These are phyloP conservation scores for Callorhinus ursinus DNA, from an alignment of 2,113 vertebrate species.

Conservation along the genomic window DNA sequence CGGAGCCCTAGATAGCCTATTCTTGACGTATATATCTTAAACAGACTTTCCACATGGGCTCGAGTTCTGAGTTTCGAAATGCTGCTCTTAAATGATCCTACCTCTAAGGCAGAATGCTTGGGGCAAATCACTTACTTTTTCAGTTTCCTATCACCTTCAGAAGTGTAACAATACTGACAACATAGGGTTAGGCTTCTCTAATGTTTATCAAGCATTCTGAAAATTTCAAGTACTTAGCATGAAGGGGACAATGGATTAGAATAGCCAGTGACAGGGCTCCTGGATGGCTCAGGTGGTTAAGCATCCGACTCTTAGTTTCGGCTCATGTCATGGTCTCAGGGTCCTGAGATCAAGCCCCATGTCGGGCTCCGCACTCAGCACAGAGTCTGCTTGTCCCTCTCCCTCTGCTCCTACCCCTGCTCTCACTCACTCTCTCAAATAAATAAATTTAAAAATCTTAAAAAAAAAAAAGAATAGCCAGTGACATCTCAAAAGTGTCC, in stretches of 20 bases:
- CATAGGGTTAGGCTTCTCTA: neutral
- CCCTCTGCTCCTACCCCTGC: neutral
- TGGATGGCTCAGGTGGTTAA: neutral
- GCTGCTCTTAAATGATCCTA: neutral
- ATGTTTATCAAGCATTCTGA: neutral
- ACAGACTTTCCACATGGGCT: neutral
- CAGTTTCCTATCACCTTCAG: neutral
- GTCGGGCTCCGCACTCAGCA: neutral
- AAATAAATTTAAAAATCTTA: neutral
- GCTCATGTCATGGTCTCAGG: neutral
- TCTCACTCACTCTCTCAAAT: neutral
- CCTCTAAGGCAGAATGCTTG: neutral
- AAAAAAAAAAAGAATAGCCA: neutral
- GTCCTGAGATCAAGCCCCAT: neutral
- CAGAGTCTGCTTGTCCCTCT: neutral
- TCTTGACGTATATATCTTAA: neutral
- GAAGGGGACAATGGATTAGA: neutral
- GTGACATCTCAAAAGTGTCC: neutral
- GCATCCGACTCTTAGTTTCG: neutral
- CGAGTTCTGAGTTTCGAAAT: neutral
- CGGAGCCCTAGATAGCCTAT: neutral
- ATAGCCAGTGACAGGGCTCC: neutral
- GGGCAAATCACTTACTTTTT: neutral
- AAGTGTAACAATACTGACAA: neutral
- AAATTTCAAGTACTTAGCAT: neutral